Percentiles rank a stretch among this genome's conserved stretches.
Evolutionary conservation across 2,888 invertebrate species (phyloP).

Genomic region (Hybos culiciformis): DNA sequence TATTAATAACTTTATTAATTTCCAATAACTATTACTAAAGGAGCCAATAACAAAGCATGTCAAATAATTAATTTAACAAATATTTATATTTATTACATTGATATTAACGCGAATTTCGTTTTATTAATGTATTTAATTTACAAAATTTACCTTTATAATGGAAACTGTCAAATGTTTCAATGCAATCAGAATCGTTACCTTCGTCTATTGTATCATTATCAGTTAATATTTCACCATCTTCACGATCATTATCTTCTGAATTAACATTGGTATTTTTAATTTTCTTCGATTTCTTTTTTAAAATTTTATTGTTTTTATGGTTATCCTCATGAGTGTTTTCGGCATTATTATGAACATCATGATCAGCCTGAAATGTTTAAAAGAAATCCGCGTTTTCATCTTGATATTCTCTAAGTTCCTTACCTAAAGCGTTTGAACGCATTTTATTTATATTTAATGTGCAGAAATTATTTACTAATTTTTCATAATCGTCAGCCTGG

Average conservation of each 20-base stretch:
- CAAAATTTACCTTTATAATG: constrained; percentile 10
- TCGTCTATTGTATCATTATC: constrained; percentile 6
- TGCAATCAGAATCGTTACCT: background rate
- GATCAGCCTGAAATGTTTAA: constrained; percentile 26
- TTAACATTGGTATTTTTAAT: background rate
- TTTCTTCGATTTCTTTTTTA: background rate
- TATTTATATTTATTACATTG: no score
- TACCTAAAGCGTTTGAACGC: constrained; percentile 42
- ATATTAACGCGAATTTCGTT: constrained; percentile 6
- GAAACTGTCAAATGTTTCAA: background rate
- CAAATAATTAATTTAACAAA: no score
- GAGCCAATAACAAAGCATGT: no score
- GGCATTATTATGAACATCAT: constrained; percentile 12
- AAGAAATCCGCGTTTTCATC: constrained; percentile 38
- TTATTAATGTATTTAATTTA: background rate
- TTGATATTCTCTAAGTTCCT: constrained; percentile 30
- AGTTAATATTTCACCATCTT: constrained; percentile 24
- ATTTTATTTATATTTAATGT: constrained; percentile 38
- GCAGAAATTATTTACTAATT: constrained; percentile 32
- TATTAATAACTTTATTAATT: no score
- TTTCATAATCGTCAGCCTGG: constrained; percentile 24
- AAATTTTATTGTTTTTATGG: constrained; percentile 17
- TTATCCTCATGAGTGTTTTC: constrained; percentile 10
- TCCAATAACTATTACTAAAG: no score
- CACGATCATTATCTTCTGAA: constrained; percentile 13